Evolutionary conservation across 2,113 vertebrate genomes (phyloP), one percentile per base, ranked within the genome.

Genomic region (Megaceryle maxima): DNA sequence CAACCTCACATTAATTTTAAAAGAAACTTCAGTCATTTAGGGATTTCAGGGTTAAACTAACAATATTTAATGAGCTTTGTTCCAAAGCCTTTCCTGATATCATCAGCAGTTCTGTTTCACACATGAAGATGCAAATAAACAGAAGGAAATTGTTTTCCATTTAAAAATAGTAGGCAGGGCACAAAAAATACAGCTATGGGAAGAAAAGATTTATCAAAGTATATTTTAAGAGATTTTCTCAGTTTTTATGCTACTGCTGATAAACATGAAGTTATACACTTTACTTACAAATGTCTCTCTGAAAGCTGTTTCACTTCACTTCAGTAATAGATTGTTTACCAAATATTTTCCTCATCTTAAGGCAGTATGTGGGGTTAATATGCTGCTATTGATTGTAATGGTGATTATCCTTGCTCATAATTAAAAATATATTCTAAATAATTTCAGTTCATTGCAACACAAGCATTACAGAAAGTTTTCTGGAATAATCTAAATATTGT

Each of bases 321-420:
- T 96, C 89, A 81, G 74, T 37, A 57, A 48, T n/a, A 57, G 20
- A 22, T 43, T 51, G 10, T 20, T 94, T 82, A 78, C 41, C 37
- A 89, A 78, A 43, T 88, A 83, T 87, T 97, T 97, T 95, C 81
- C 81, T 95, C 57, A 59, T 97, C 74, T 92, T 91, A 96, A 97
- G 74, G 78, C 29, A 81, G 18, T 67, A 59, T 8, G 31, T 85
- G 79, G 67, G 53, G 44, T 91, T 96, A 88, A 87, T 97, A 97
- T 95, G 69, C 80, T 95, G 33, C 12, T 66, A 53, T 95, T 96
- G 92, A 67, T 90, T 96, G 83, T 89, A 94, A 96, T 76, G 79
- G 44, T 90, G 87, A 92, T 87, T 70, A 94, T 94, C 73, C 63
- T 95, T 95, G 51, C 73, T 91, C 94, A 78, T 6, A 39, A 83